A percentile compares a stretch with the other conserved stretches of the same genome.
Evolutionary conservation across 1,140 invertebrate species (phyloP).

Genomic region (Zelostemma sp.): DNA sequence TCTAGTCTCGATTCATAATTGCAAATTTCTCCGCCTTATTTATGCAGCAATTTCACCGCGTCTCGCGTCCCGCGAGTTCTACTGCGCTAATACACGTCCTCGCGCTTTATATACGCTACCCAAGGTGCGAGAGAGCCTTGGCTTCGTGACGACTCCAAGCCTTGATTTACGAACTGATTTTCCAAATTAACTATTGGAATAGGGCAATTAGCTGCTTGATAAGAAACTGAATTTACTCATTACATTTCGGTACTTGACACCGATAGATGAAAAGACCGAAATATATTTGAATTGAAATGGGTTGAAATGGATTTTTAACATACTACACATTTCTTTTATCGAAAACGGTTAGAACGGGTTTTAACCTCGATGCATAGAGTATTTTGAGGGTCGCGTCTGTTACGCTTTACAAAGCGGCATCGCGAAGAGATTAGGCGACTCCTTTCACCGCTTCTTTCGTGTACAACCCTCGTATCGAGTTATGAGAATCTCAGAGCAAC

Average conservation of each 20-base stretch:
- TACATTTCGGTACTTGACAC: not conserved
- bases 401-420: slow-evolving; percentile 50
- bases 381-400: slow-evolving; percentile 23
- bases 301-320: too few relatives aligned
- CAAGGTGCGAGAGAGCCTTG: slow-evolving; percentile 3
- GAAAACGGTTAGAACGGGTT: slow-evolving; percentile 30
- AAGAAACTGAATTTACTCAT: slow-evolving; percentile 7
- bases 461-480: slow-evolving; percentile 55
- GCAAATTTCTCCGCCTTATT: slow-evolving; percentile 70
- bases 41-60: slow-evolving; percentile 61
- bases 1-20: slow-evolving; percentile 71
- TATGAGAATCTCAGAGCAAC: slow-evolving; percentile 61
- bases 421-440: slow-evolving; percentile 62
- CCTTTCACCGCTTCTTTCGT: slow-evolving; percentile 33
- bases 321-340: not conserved
- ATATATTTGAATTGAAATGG: too few relatives aligned
- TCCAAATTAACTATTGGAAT: slow-evolving; percentile 30
- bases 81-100: slow-evolving; percentile 37
- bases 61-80: slow-evolving; percentile 20
- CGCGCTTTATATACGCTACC: slow-evolving; percentile 30
- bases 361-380: slow-evolving; percentile 39
- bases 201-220: slow-evolving; percentile 30
- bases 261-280: not conserved
- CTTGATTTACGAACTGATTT: slow-evolving; percentile 34
- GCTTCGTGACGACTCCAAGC: slow-evolving; percentile 16